Base-by-base conservation (phyloP, 30 jellyfish, hydroid and myxozoan species). In the Chironex yamaguchii region DNA sequence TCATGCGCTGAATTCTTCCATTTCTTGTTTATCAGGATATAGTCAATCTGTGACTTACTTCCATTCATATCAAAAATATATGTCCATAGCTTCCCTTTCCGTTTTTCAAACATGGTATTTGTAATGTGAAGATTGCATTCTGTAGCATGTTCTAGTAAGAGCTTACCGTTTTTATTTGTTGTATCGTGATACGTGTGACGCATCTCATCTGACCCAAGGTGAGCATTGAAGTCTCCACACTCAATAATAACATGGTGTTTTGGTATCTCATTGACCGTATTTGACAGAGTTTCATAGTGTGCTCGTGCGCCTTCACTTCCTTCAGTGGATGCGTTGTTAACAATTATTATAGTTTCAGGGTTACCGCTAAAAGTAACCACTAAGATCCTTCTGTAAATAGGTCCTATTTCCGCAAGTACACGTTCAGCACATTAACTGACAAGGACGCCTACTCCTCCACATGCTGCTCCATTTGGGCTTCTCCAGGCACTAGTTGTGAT, bases 151-250 rank as follows among this genome's bases (percentile, higher is more conserved):
- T 79, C 79, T 1, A 53, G 12, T 4, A 79, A 34, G 13, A 54
- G 89, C 32, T 58, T 22, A 17, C 90, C 89, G 52, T 79, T 79
- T n/a, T 30, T 79, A 28, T 79, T 79, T 2, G 58, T 79, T 14
- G 35, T 79, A 2, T 79, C 87, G 36, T 79, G 90, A 77, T 79
- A 64, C 32, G 77, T 79, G 87, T 62, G 62, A 54, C 29, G 26
- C 2, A 4, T 36, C n/a, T 25, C 79, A 12, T 79, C 79, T 54
- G 27, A 21, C 13, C 90, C 90, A 9, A 79, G 12, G 34, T 79
- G 90, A 6, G 90, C 90, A 29, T 79, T 62, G 89, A 65, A 79
- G 32, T 79, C 90, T 3, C 90, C 87, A 4, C 63, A 20, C 28
- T 36, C 90, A 27, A 79, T 12, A 27, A 34, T 17, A 13, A 79